phyloP scores from a whole-genome alignment of 2,888 invertebrate genomes.

The Teleogryllus oceanicus region DNA sequence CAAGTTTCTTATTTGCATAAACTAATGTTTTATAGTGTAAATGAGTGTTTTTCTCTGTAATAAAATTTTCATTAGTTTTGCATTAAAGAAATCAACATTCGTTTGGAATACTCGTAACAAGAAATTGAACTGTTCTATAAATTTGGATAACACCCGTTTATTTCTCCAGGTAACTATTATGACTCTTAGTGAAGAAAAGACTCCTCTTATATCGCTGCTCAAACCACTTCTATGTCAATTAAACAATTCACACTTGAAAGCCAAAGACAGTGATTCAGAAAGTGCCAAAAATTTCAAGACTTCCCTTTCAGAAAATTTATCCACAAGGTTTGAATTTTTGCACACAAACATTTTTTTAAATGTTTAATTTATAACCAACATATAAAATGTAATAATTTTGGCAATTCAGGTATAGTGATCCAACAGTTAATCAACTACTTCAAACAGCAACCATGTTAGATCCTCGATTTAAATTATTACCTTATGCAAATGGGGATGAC shows the following conservation, averaged over 20 bases:
- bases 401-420: constrained; percentile 45
- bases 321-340: constrained; percentile 35
- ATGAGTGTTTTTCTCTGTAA: no score
- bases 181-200: constrained; percentile 52
- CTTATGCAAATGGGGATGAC: constrained; percentile 49
- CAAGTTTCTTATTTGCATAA: no score
- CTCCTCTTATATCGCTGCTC: constrained; percentile 50
- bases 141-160: not conserved
- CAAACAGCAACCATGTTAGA: constrained; percentile 51
- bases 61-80: no score
- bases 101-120: no score
- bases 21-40: no score
- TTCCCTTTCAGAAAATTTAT: constrained; percentile 46
- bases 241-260: constrained; percentile 49
- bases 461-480: constrained; percentile 50
- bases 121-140: no score
- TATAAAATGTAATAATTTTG: not conserved
- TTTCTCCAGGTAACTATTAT: constrained; percentile 47
- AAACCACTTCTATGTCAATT: constrained; percentile 53
- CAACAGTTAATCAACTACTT: constrained; percentile 46
- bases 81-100: no score
- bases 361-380: not conserved
- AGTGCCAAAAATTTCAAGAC: constrained; percentile 47
- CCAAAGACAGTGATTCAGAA: constrained; percentile 46
- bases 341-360: not conserved